Evolutionary conservation across 2,113 vertebrate genomes (phyloP).

Genomic region (Catharus bicknelli): DNA sequence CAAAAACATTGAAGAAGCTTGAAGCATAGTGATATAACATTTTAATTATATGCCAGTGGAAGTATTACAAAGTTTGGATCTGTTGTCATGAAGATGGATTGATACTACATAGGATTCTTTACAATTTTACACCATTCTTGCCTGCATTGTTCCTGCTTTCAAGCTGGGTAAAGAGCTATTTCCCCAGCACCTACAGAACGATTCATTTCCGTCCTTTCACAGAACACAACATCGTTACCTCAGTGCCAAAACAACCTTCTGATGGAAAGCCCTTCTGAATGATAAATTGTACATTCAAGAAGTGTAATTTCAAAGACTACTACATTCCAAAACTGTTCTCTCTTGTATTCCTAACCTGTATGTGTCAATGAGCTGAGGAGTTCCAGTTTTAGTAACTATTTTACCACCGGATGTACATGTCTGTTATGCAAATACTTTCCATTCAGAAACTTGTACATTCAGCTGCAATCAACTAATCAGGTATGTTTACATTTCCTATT

Average conservation of each 20-base stretch:
- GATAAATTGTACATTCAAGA: background rate
- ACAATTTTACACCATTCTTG: background rate
- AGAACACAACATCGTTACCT: background rate
- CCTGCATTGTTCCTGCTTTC: background rate
- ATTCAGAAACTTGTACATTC: background rate
- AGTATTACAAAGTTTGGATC: constrained; percentile 9
- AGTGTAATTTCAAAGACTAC: background rate
- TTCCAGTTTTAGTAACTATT: background rate
- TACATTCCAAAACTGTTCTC: background rate
- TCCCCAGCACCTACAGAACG: background rate
- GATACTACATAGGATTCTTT: background rate
- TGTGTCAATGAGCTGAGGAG: background rate
- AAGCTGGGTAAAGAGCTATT: constrained; percentile 25
- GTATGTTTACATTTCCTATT: background rate
- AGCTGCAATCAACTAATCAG: background rate
- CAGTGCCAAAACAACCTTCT: constrained; percentile 24
- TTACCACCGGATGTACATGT: background rate
- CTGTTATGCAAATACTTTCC: background rate
- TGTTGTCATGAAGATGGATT: constrained; percentile 25
- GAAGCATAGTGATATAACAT: background rate
- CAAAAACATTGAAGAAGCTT: background rate
- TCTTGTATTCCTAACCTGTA: background rate
- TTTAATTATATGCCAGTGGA: background rate
- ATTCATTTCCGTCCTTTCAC: constrained; percentile 32
- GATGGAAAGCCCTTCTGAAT: constrained; percentile 22